Percentiles rank a stretch among this genome's conserved stretches.
These are phyloP conservation scores for Dipodomys spectabilis DNA, from an alignment of 2,113 vertebrate genomes.

Conservation along the genomic window DNA sequence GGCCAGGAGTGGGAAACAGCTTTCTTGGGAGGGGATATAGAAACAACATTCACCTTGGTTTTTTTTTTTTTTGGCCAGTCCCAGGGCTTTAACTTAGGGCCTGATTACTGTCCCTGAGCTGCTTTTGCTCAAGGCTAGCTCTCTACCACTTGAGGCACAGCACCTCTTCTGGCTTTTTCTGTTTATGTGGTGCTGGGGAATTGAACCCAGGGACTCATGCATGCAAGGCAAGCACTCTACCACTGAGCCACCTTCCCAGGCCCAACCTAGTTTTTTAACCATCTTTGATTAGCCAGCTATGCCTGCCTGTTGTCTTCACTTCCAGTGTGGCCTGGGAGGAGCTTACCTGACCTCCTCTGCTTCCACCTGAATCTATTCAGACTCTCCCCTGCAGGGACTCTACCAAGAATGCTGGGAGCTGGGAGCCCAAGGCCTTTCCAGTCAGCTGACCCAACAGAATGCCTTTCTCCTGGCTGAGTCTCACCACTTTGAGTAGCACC, in stretches of 20 bases:
- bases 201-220: background rate
- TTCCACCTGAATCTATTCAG: background rate
- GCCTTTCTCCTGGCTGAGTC: background rate
- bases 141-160: no score
- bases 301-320: background rate
- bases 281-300: background rate
- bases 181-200: background rate
- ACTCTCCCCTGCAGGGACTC: background rate
- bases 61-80: no score
- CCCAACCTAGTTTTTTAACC: background rate
- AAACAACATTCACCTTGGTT: no score
- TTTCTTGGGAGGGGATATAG: no score
- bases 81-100: no score
- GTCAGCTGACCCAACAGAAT: background rate
- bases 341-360: background rate
- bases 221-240: background rate
- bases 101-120: no score
- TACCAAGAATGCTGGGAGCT: background rate
- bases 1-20: no score
- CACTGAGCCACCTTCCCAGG: background rate
- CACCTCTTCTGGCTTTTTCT: background rate
- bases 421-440: background rate
- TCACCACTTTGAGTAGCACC: constrained; percentile 36
- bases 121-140: no score
- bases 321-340: background rate